These are phyloP conservation scores for Heliconius congener DNA, from an alignment of 1,140 invertebrate species.

Conservation along the genomic window DNA sequence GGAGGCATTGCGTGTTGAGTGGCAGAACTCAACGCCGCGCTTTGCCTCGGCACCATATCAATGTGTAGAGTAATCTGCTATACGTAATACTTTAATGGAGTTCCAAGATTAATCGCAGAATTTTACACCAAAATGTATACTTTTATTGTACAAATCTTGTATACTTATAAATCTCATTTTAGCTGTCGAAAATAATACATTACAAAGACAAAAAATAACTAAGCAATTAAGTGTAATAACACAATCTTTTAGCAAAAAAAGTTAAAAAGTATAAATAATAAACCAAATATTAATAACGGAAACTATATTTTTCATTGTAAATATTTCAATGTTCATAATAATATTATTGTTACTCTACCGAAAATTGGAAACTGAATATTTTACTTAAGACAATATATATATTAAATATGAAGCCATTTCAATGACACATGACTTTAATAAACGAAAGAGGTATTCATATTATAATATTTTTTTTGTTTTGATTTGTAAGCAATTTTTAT, in stretches of 20 bases:
- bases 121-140: background rate
- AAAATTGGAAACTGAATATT: background rate
- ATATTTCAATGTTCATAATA: background rate
- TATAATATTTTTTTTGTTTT: background rate
- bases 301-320: background rate
- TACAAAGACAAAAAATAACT: no score
- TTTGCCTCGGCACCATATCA: background rate
- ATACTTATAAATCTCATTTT: no score
- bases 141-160: no score
- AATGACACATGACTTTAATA: slow-evolving; percentile 2
- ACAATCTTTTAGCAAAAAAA: no score
- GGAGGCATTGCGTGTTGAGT: no score
- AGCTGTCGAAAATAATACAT: no score
- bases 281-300: background rate
- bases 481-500: background rate
- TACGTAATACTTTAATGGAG: background rate
- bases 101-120: background rate
- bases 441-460: background rate
- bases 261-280: no score
- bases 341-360: background rate
- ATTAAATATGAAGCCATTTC: background rate
- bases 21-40: no score
- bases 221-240: no score
- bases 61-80: background rate
- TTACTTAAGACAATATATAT: background rate